phyloP scores from a whole-genome alignment of 2,888 invertebrate genomes.

The Hirtodrosophila confusa region DNA sequence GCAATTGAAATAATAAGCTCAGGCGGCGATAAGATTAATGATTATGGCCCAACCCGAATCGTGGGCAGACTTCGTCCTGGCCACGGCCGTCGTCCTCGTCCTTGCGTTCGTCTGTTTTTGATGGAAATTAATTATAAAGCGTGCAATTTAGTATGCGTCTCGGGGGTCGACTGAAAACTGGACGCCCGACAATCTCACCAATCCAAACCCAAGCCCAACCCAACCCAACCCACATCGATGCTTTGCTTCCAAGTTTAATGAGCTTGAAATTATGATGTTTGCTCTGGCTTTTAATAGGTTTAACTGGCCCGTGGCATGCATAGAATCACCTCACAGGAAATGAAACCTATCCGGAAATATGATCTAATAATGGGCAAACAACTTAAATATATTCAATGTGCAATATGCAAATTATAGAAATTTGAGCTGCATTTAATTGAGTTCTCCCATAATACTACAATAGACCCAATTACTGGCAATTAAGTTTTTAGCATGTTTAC shows the following conservation, averaged over 20 bases:
- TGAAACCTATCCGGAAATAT: not conserved
- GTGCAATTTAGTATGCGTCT: slow-evolving; percentile 81
- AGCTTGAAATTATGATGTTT: slow-evolving; percentile 68
- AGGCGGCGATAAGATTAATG: slow-evolving; percentile 85
- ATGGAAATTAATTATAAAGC: slow-evolving; percentile 84
- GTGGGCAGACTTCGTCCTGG: slow-evolving; percentile 31
- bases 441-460: slow-evolving; percentile 7
- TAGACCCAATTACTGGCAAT: slow-evolving; percentile 21
- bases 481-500: slow-evolving; percentile 47
- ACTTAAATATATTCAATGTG: slow-evolving; percentile 2
- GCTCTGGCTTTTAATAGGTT: slow-evolving; percentile 42
- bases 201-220: too few species aligned
- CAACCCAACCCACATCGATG: not conserved
- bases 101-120: slow-evolving; percentile 81
- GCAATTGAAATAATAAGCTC: slow-evolving; percentile 83
- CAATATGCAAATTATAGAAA: slow-evolving; percentile 18
- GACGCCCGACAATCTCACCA: not conserved
- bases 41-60: slow-evolving; percentile 80
- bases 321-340: slow-evolving; percentile 14
- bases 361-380: not conserved
- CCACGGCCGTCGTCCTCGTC: slow-evolving; percentile 17
- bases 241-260: slow-evolving; percentile 57
- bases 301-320: slow-evolving; percentile 21
- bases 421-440: slow-evolving; percentile 34
- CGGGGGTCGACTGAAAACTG: slow-evolving; percentile 49